Percentiles rank a stretch among this genome's conserved stretches.
Conservation (phyloP, 1,140 invertebrate genomes). For the Drosophila trapezifrons region DNA sequence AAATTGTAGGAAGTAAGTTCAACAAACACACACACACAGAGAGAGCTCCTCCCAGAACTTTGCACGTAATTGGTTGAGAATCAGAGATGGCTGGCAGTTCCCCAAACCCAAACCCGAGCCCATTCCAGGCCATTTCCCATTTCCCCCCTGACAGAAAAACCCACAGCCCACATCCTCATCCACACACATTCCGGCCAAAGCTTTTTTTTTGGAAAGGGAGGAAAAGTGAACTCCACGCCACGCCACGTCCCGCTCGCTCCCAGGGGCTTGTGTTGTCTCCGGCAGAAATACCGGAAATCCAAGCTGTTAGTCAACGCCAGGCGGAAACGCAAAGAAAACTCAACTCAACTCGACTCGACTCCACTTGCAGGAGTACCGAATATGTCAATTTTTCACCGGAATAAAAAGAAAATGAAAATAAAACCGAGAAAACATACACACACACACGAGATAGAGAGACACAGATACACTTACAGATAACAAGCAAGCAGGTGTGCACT, state of each 20-base stretch:
- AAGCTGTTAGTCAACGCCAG: slow-evolving; percentile 75
- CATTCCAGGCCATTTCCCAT: slow-evolving; percentile 31
- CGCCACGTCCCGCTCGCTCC: slow-evolving; percentile 5
- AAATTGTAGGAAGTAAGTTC: slow-evolving; percentile 10
- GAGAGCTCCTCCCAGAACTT: slow-evolving; percentile 8
- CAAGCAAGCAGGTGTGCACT: slow-evolving; percentile 2
- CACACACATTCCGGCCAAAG: slow-evolving; percentile 49
- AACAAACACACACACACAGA: slow-evolving; percentile 3
- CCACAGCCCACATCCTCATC: slow-evolving; percentile 4
- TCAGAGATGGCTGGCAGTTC: slow-evolving; percentile 44
- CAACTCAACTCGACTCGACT: slow-evolving; percentile 29
- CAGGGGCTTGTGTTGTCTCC: slow-evolving; percentile 21
- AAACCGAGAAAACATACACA: slow-evolving; percentile 21
- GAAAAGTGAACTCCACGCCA: not conserved
- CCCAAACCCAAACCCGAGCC: not conserved
- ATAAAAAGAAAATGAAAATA: slow-evolving; percentile 11
- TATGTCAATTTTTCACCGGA: slow-evolving; percentile 72
- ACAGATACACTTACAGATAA: slow-evolving; percentile 17
- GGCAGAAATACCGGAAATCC: slow-evolving; percentile 55
- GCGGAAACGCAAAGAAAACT: slow-evolving; percentile 67
- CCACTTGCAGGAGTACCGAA: slow-evolving; percentile 61
- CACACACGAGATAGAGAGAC: slow-evolving; percentile 10
- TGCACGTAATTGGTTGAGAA: slow-evolving; percentile 70
- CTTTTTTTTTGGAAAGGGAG: slow-evolving; percentile 19
- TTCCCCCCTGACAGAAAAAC: not conserved